Evolutionary conservation across 2,888 invertebrate species (phyloP).

Genomic region (Glaucopsyche alexis): DNA sequence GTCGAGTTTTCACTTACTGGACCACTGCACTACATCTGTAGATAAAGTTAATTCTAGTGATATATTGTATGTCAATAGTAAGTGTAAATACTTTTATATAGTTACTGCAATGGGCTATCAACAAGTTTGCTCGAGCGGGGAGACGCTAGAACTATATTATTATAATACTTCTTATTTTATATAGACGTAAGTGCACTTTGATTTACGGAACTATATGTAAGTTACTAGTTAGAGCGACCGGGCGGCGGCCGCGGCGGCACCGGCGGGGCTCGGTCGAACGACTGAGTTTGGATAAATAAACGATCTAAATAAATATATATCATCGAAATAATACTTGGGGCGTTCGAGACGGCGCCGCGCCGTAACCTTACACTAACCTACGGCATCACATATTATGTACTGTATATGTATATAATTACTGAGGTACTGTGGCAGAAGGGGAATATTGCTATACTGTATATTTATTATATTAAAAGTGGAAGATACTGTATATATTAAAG

Average conservation of each 20-base stretch:
- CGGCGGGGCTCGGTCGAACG: background rate
- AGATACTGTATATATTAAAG: slow-evolving; percentile 78
- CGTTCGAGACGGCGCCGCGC: slow-evolving; percentile 2
- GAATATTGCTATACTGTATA: slow-evolving; percentile 71
- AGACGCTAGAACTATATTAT: slow-evolving; percentile 54
- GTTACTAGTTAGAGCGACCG: slow-evolving; percentile 43
- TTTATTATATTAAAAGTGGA: slow-evolving; percentile 64
- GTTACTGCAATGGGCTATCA: slow-evolving; percentile 68
- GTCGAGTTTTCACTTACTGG: slow-evolving; percentile 49
- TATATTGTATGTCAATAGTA: slow-evolving; percentile 72
- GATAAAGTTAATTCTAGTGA: slow-evolving; percentile 73
- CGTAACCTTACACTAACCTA: slow-evolving; percentile 36
- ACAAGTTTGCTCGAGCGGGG: slow-evolving; percentile 65
- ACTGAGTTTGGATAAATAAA: slow-evolving; percentile 12
- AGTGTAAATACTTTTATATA: slow-evolving; percentile 76
- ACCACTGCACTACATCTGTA: slow-evolving; percentile 62
- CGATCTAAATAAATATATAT: slow-evolving; percentile 18
- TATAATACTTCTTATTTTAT: slow-evolving; percentile 70
- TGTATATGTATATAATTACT: slow-evolving; percentile 60
- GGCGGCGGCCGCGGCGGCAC: background rate
- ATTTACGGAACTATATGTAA: slow-evolving; percentile 70
- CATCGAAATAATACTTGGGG: slow-evolving; percentile 8
- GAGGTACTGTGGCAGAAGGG: slow-evolving; percentile 75
- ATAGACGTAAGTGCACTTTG: slow-evolving; percentile 77
- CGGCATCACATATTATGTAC: slow-evolving; percentile 39